phyloP scores from a whole-genome alignment of 2,797 vertebrate genomes.

The Pangasius sanitwongsei region DNA sequence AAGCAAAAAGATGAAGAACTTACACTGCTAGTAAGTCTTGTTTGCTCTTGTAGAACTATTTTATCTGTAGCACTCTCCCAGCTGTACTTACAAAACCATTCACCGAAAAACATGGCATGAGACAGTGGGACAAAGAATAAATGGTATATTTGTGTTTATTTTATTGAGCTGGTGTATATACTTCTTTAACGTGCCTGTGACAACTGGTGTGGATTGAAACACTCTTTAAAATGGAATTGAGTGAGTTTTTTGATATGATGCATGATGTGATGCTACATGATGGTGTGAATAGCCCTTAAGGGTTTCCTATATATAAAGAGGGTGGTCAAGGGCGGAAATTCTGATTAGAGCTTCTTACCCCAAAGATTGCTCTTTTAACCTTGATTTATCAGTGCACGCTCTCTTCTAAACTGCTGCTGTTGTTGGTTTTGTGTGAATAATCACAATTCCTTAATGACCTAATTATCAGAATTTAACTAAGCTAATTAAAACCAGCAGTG shows the following conservation, averaged over 20 bases:
- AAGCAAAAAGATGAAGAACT: not conserved
- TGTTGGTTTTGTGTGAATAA: constrained; percentile 20
- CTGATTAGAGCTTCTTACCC: not conserved
- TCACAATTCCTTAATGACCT: constrained; percentile 40
- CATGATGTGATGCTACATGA: not conserved
- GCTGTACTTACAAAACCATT: not conserved
- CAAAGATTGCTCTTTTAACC: not conserved
- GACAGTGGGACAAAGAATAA: not conserved
- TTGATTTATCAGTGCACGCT: not conserved
- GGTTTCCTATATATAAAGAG: not conserved
- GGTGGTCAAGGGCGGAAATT: not conserved
- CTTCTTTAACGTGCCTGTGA: not conserved
- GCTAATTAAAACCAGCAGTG: constrained; percentile 65
- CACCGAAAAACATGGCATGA: not conserved
- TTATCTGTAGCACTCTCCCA: not conserved
- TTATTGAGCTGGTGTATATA: not conserved
- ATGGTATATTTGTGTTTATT: not conserved
- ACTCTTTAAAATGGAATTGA: not conserved
- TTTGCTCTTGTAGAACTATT: not conserved
- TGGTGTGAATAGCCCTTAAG: not conserved
- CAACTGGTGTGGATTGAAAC: not conserved
- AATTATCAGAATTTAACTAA: constrained; percentile 52
- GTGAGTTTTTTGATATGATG: not conserved
- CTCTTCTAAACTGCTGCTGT: not conserved
- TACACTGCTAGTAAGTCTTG: not conserved